Conservation (phyloP, 2,113 vertebrate genomes). For the Ptyas mucosa region DNA sequence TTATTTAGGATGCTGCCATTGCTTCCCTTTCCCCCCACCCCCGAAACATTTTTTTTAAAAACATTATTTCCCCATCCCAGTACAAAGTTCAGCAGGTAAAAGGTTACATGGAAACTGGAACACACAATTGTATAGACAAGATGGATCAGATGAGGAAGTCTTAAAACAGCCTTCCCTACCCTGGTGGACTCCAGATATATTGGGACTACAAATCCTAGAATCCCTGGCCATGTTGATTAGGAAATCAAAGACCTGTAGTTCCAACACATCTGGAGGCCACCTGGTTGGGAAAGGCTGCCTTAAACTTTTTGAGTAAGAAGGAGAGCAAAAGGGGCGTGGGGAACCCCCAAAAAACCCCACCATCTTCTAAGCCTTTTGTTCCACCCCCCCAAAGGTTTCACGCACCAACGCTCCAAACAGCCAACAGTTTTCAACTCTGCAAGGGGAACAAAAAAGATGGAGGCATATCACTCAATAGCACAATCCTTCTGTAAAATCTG, state of each 20-base stretch:
- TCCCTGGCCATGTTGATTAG: not conserved
- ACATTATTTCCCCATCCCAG: constrained; percentile 87
- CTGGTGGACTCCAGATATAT: not conserved
- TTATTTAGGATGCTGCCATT: constrained; percentile 76
- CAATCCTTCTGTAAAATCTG: not conserved
- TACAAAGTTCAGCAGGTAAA: constrained; percentile 87
- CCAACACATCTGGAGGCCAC: not conserved
- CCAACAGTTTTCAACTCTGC: constrained; percentile 79
- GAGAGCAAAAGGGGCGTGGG: constrained; percentile 70
- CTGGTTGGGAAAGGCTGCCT: constrained; percentile 68
- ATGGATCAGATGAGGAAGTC: constrained; percentile 85
- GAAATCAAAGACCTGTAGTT: not conserved
- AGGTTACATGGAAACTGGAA: constrained; percentile 89
- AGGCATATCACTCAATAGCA: constrained; percentile 57
- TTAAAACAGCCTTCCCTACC: constrained; percentile 61
- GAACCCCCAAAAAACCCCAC: not conserved
- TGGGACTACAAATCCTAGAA: not conserved
- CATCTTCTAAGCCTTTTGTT: constrained; percentile 83
- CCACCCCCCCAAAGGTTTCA: constrained; percentile 80
- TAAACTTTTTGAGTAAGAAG: constrained; percentile 85
- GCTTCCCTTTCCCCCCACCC: constrained; percentile 45
- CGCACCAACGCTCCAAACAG: constrained; percentile 88
- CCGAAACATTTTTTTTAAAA: constrained; percentile 62
- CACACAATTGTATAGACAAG: constrained; percentile 76
- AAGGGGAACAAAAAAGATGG: constrained; percentile 65